A percentile compares a stretch with the other conserved stretches of the same genome.
Conservation (phyloP, 2,113 vertebrate genomes). For the Pantherophis guttatus region DNA sequence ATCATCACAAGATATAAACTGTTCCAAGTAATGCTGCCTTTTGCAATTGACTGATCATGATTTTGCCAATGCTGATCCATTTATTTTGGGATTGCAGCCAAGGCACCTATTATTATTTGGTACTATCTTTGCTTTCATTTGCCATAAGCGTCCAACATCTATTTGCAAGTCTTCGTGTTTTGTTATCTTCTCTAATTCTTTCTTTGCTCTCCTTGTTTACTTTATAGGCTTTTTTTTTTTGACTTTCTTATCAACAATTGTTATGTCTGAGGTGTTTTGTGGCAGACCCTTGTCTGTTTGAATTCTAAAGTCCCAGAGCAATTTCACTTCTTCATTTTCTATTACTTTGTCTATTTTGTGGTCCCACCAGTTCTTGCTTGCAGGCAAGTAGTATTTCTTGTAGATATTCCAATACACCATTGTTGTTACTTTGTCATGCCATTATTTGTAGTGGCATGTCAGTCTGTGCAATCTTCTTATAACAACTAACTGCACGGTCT, state of each 20-base stretch:
- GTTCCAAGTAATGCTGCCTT: no score
- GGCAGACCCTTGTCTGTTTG: background rate
- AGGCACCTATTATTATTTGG: background rate
- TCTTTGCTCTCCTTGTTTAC: background rate
- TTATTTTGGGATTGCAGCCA: background rate
- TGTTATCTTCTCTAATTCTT: background rate
- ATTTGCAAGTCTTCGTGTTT: background rate
- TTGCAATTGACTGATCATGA: no score
- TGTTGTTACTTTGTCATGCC: background rate
- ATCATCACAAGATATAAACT: no score
- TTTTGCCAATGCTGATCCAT: background rate
- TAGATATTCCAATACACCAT: background rate
- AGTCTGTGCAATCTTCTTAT: background rate
- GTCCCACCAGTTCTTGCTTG: background rate
- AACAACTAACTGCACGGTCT: background rate
- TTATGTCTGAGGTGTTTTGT: background rate
- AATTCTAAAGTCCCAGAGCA: background rate
- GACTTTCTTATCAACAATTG: background rate
- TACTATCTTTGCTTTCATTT: background rate
- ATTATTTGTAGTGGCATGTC: background rate
- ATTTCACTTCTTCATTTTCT: background rate
- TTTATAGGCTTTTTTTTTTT: background rate
- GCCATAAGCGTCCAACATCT: background rate
- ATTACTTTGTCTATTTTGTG: background rate
- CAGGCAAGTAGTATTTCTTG: background rate